Conservation (phyloP, 2,888 invertebrate species). For the Acleris laterana region DNA sequence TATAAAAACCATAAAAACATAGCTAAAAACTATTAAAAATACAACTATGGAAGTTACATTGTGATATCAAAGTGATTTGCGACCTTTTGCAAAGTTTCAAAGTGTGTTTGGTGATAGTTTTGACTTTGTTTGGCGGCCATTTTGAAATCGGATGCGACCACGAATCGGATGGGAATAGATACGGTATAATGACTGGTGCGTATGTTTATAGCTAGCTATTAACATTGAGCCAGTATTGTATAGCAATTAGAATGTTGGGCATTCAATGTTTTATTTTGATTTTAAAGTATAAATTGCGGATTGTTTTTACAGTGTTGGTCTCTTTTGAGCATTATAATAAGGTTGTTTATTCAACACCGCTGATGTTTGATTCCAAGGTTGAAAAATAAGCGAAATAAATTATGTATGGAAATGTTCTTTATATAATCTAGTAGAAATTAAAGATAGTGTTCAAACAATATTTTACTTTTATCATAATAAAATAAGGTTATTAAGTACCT, state of each 20-base stretch:
- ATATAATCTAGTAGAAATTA: too few species aligned
- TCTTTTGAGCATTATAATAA: too few species aligned
- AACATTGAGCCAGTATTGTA: too few species aligned
- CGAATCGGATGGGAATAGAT: slow-evolving; percentile 7
- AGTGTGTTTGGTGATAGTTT: slow-evolving; percentile 3
- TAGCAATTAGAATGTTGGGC: too few species aligned
- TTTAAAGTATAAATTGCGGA: not conserved
- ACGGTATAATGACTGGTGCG: slow-evolving; percentile 10
- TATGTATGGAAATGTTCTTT: too few species aligned
- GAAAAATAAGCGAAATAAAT: not conserved
- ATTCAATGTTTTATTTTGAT: not conserved
- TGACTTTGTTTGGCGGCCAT: slow-evolving; percentile 13
- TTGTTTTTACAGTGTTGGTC: too few species aligned
- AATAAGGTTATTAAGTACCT: too few species aligned
- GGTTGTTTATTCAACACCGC: too few species aligned
- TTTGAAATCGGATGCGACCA: slow-evolving; percentile 22
- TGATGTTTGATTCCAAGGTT: not conserved
- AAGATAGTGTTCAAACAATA: too few species aligned
- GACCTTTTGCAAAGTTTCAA: not conserved
- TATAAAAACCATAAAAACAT: not conserved
- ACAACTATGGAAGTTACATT: too few species aligned
- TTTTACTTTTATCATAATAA: too few species aligned
- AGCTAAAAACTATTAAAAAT: not conserved
- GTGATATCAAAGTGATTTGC: not conserved
- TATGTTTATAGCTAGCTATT: not conserved